Evolutionary conservation across 2,888 invertebrate genomes (phyloP).

Genomic region (Petrolisthes manimaculis): DNA sequence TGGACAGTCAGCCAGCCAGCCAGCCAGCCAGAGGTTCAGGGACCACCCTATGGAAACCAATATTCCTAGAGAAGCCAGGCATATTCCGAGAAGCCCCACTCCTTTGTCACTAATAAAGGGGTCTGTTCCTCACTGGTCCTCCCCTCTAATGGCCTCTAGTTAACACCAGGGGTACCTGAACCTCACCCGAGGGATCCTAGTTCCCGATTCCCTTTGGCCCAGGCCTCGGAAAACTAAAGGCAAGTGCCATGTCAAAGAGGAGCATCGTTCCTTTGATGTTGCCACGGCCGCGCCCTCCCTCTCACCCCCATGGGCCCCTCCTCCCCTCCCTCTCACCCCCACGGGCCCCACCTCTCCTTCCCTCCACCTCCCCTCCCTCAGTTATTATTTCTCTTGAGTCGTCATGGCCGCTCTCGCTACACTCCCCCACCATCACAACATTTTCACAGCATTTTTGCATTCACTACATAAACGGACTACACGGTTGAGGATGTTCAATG

Average conservation of each 20-base stretch:
- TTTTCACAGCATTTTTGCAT: too few relatives aligned
- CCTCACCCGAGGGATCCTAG: constrained; percentile 4
- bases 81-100: constrained; percentile 5
- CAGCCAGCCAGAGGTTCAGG: neutral
- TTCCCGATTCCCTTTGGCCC: constrained; percentile 25
- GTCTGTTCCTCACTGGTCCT: neutral
- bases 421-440: constrained; percentile 4
- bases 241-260: constrained; percentile 26
- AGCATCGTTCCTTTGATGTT: constrained; percentile 20
- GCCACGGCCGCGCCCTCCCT: neutral
- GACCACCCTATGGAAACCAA: neutral
- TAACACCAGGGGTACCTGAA: constrained; percentile 8
- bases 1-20: too few relatives aligned
- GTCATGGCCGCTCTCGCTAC: neutral
- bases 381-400: constrained; percentile 14
- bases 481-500: too few relatives aligned
- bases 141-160: constrained; percentile 8
- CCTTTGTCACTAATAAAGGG: neutral
- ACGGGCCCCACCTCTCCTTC: neutral
- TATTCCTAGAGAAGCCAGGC: constrained; percentile 1
- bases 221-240: constrained; percentile 20
- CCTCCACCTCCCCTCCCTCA: neutral
- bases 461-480: too few relatives aligned
- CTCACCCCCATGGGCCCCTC: neutral
- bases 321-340: neutral